Evolutionary conservation across 2,797 vertebrate species (phyloP).

Genomic region (Lacerta viridis): DNA sequence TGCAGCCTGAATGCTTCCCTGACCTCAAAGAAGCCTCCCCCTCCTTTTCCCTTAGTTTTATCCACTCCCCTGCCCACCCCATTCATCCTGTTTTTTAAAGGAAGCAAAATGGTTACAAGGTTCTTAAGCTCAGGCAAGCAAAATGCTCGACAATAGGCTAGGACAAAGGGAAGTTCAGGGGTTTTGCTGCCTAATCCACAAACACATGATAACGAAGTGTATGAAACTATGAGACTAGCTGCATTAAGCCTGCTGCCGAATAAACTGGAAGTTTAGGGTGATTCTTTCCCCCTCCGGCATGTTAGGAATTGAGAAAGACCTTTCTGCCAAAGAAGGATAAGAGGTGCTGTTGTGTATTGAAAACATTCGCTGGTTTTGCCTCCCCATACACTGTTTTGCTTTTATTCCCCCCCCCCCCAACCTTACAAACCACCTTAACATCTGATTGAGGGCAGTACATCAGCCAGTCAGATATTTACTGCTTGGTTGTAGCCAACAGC

Average conservation of each 20-base stretch:
- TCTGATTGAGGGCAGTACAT: neutral
- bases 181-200: slow-evolving; percentile 74
- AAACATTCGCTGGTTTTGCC: neutral
- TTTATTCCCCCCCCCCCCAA: too few relatives aligned
- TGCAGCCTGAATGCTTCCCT: slow-evolving; percentile 77
- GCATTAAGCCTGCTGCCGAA: slow-evolving; percentile 74
- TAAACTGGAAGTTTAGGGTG: slow-evolving; percentile 42
- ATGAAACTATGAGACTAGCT: slow-evolving; percentile 33
- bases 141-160: slow-evolving; percentile 75
- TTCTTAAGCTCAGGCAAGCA: slow-evolving; percentile 80
- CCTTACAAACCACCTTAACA: neutral
- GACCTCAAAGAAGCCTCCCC: slow-evolving; percentile 66
- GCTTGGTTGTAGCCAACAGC: too few relatives aligned
- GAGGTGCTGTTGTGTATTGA: neutral
- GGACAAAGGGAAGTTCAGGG: slow-evolving; percentile 71
- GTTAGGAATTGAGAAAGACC: slow-evolving; percentile 26
- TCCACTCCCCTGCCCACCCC: slow-evolving; percentile 71
- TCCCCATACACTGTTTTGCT: neutral
- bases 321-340: slow-evolving; percentile 36
- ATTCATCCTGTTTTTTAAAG: slow-evolving; percentile 72
- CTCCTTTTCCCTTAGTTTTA: slow-evolving; percentile 24
- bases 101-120: slow-evolving; percentile 78
- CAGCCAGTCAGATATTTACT: too few relatives aligned
- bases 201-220: slow-evolving; percentile 63
- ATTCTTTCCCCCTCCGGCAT: slow-evolving; percentile 25